Evolutionary conservation across 2,797 vertebrate species (phyloP).

Genomic region (Lepilemur septentrionalis): DNA sequence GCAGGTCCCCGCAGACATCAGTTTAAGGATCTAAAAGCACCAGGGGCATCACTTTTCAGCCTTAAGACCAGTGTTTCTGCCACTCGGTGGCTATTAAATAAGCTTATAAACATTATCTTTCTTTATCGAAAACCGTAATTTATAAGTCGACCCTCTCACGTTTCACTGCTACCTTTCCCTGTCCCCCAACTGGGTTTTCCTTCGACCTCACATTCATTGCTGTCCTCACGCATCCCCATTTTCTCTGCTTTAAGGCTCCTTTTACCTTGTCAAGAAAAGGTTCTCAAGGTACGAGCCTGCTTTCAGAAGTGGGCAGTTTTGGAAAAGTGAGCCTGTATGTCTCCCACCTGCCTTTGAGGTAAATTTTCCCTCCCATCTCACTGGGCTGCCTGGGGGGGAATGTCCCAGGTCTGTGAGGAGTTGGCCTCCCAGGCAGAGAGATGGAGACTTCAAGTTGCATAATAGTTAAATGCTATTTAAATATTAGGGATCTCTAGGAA

Average conservation of each 20-base stretch:
- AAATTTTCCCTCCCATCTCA: background rate
- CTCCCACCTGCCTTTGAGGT: background rate
- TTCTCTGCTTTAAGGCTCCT: background rate
- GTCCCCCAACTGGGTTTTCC: background rate
- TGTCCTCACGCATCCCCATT: background rate
- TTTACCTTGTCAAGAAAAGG: background rate
- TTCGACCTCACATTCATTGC: background rate
- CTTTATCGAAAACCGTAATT: background rate
- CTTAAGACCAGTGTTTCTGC: background rate
- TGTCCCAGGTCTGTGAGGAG: background rate
- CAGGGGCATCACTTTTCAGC: background rate
- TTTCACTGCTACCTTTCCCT: background rate
- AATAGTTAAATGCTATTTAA: background rate
- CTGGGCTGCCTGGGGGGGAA: background rate
- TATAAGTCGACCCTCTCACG: background rate
- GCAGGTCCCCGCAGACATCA: background rate
- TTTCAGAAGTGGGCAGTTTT: background rate
- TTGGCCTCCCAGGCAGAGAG: background rate
- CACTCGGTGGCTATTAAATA: background rate
- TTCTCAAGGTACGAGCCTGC: background rate
- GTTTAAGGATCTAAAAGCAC: background rate
- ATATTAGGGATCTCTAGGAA: background rate
- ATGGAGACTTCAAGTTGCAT: background rate
- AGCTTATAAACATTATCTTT: background rate
- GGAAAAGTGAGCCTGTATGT: background rate